Evolutionary conservation across 1,140 invertebrate species (phyloP), one percentile per base, ranked within the genome.

Genomic region (Schlechtendalia chinensis): DNA sequence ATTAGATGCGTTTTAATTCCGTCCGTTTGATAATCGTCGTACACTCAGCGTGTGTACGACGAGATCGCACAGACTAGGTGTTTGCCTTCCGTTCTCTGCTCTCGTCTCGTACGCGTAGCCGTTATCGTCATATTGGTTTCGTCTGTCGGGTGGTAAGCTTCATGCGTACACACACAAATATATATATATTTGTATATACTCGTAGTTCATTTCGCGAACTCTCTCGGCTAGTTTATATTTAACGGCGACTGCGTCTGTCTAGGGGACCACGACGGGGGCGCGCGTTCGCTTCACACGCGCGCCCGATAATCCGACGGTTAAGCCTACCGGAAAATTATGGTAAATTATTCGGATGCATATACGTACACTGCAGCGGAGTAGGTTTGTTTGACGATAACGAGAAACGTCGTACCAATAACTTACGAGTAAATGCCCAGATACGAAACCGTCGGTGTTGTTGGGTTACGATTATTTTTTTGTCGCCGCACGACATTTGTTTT

Each of bases 321-420:
- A 74, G 29, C 29, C 53, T 74, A 32, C 54, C 29, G 71, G 71
- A 74, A 74, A 74, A 74, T 74, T 74, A 74, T 74, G 71, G 53
- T 74, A 74, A 74, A 74, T 74, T 74, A 74, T 74, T 74, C 53
- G 17, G 27, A n/a, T 56, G 3, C 32, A 8, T 39, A 8, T 8
- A 8, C 32, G 32, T 39, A 8, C n/a, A 8, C 32, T 39, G 32
- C 67, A n/a, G 47, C 5, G 5, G 14, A 24, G 67, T 50, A 69
- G 22, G 17, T 69, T 69, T 50, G 45, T 24, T 69, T 69, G 45
- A 69, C 47, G 24, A 24, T 50, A 50, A 50, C 47, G 39, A 12
- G 5, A 16, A n/a, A 10, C 47, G 47, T 50, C 14, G 47, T 50
- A 39, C 8, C 8, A 39, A 39, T 39, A 4, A 39, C 32, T 39